phyloP scores from a whole-genome alignment of 1,140 invertebrate species.

The Scaptodrosophila lebanonensis region DNA sequence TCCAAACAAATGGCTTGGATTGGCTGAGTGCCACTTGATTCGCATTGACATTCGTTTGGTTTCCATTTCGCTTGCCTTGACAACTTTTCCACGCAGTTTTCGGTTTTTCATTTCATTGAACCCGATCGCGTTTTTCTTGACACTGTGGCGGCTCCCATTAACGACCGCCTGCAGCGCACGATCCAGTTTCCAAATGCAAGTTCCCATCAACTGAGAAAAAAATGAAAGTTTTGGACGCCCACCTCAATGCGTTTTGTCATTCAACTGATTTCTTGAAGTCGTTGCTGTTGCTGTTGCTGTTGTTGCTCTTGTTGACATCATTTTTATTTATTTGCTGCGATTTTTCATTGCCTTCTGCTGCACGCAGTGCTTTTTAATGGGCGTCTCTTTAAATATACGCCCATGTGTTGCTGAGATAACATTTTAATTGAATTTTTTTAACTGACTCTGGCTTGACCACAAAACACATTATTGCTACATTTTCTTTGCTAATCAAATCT shows the following conservation, averaged over 20 bases:
- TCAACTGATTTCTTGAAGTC: constrained; percentile 28
- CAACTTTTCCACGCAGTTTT: constrained; percentile 12
- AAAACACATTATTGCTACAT: too few species aligned
- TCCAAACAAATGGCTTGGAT: too few species aligned
- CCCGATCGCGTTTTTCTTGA: constrained; percentile 14
- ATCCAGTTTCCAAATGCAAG: constrained; percentile 34
- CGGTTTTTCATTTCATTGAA: constrained; percentile 40
- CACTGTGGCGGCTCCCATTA: constrained; percentile 24
- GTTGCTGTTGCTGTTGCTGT: too few species aligned
- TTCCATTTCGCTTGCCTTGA: constrained; percentile 1
- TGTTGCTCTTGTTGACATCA: too few species aligned
- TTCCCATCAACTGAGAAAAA: constrained; percentile 17
- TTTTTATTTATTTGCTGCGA: too few species aligned
- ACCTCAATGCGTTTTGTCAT: constrained; percentile 30
- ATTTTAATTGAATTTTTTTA: too few species aligned
- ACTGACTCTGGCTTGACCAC: too few species aligned
- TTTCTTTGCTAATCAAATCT: too few species aligned
- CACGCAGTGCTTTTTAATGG: too few species aligned
- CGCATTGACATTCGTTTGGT: neutral
- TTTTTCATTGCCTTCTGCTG: too few species aligned
- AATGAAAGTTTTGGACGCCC: constrained; percentile 40
- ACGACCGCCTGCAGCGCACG: constrained; percentile 22
- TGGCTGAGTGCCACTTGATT: neutral
- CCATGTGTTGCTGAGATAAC: too few species aligned
- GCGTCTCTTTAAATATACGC: too few species aligned